phyloP scores from a whole-genome alignment of 2,888 invertebrate genomes.

The Hybos culiciformis region DNA sequence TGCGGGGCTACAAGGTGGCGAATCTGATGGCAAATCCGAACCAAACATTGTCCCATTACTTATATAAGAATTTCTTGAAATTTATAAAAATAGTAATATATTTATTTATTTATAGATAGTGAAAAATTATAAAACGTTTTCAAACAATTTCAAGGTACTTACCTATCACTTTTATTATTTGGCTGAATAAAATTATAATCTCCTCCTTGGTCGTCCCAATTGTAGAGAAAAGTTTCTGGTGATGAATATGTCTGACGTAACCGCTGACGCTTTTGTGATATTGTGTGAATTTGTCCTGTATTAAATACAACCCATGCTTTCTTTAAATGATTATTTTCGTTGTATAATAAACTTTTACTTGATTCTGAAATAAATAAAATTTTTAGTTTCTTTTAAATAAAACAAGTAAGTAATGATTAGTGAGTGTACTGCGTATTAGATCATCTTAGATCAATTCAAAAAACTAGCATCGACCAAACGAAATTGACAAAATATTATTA shows the following conservation, averaged over 20 bases:
- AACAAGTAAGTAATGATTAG: neutral
- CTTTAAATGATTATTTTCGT: constrained; percentile 30
- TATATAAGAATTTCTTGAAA: constrained; percentile 19
- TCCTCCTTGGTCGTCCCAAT: constrained; percentile 22
- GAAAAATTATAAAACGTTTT: neutral
- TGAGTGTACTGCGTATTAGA: constrained; percentile 11
- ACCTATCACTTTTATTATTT: constrained; percentile 30
- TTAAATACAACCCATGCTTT: constrained; percentile 32
- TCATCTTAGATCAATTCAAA: too few relatives aligned
- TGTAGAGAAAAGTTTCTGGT: constrained; percentile 28
- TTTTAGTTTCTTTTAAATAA: neutral
- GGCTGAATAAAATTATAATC: constrained; percentile 29
- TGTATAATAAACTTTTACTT: constrained; percentile 23
- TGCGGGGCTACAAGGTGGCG: constrained; percentile 16
- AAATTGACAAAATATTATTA: too few relatives aligned
- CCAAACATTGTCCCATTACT: constrained; percentile 31
- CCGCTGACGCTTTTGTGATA: constrained; percentile 26
- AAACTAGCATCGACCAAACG: too few relatives aligned
- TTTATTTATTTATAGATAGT: neutral
- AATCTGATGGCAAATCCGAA: constrained; percentile 30
- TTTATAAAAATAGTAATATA: neutral
- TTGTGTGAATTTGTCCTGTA: constrained; percentile 16
- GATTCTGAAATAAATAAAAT: constrained; percentile 13
- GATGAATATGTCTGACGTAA: constrained; percentile 32
- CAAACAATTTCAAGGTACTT: neutral